A percentile compares a stretch with the other conserved stretches of the same genome.
Evolutionary conservation across 2,888 invertebrate species (phyloP).

Genomic region (Melieria omissa): DNA sequence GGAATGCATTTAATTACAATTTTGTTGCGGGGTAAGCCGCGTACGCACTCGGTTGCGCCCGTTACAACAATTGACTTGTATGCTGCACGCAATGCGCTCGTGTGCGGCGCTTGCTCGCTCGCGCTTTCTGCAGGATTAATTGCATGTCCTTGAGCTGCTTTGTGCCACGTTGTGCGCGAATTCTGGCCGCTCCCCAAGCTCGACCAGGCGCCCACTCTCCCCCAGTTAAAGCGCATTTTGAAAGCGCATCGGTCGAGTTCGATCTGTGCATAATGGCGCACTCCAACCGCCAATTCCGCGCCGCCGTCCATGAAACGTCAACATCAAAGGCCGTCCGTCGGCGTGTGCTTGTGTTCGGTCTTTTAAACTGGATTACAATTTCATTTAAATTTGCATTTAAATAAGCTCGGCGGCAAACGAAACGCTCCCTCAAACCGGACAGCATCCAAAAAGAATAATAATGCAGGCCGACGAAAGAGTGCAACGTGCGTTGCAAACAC

Average conservation of each 20-base stretch:
- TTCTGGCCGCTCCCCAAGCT: neutral
- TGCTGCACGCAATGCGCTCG: too few species aligned
- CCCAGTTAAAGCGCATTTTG: too few species aligned
- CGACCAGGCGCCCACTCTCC: too few species aligned
- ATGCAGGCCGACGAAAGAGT: neutral
- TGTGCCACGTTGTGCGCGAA: neutral
- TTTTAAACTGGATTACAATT: conserved; percentile 63
- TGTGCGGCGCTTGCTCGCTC: too few species aligned
- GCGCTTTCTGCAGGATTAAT: conserved; percentile 1
- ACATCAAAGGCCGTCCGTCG: neutral
- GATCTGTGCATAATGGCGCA: too few species aligned
- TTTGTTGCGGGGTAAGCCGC: too few species aligned
- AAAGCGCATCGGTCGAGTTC: too few species aligned
- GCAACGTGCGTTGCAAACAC: neutral
- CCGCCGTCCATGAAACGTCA: too few species aligned
- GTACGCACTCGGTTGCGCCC: too few species aligned
- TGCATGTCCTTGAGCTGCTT: conserved; percentile 26
- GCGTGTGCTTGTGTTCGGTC: neutral
- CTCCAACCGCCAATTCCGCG: too few species aligned
- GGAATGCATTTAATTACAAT: too few species aligned
- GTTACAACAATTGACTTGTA: too few species aligned
- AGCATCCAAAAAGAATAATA: conserved; percentile 7
- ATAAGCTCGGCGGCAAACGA: conserved; percentile 51
- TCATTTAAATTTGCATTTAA: conserved; percentile 65
- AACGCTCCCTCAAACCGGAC: conserved; percentile 11